Conservation (phyloP, 1,140 invertebrate genomes). For the Scaptomyza pallida region DNA sequence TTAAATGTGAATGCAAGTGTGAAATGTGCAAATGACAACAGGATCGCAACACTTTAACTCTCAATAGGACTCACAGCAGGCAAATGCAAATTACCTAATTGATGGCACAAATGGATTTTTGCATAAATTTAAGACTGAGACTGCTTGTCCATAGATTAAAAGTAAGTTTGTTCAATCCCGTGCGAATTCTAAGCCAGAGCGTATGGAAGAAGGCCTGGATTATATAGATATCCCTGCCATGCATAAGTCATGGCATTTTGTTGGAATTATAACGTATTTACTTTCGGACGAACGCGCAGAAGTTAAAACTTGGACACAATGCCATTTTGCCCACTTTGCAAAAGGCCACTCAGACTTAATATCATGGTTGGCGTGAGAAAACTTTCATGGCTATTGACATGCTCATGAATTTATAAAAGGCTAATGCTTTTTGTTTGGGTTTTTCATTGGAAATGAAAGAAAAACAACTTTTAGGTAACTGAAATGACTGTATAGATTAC, state of each 20-base stretch:
- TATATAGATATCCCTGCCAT: constrained; percentile 10
- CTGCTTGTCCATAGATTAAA: constrained; percentile 38
- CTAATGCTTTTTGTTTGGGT: constrained; percentile 16
- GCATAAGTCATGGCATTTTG: constrained; percentile 62
- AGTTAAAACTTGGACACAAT: constrained; percentile 18
- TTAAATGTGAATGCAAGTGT: constrained; percentile 31
- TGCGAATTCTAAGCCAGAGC: constrained; percentile 8
- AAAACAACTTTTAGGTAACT: neutral
- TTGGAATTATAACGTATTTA: constrained; percentile 77
- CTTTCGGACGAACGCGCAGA: constrained; percentile 26
- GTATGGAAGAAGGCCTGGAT: neutral
- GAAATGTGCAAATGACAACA: constrained; percentile 39
- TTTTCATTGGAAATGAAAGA: constrained; percentile 31
- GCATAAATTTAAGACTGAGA: constrained; percentile 54
- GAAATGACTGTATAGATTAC: too few species aligned
- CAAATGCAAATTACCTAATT: constrained; percentile 65
- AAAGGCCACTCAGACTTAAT: constrained; percentile 16
- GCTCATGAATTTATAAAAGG: constrained; percentile 40
- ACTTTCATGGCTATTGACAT: constrained; percentile 29
- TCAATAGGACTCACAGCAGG: constrained; percentile 16
- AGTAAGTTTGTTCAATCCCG: constrained; percentile 23
- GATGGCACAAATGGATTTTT: constrained; percentile 58
- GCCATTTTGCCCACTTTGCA: too few species aligned
- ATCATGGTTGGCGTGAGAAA: constrained; percentile 18
- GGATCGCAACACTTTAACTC: constrained; percentile 4